Evolutionary conservation across 2,797 vertebrate species (phyloP), one percentile per base, ranked within the genome.

Genomic region (Propithecus perrieri): DNA sequence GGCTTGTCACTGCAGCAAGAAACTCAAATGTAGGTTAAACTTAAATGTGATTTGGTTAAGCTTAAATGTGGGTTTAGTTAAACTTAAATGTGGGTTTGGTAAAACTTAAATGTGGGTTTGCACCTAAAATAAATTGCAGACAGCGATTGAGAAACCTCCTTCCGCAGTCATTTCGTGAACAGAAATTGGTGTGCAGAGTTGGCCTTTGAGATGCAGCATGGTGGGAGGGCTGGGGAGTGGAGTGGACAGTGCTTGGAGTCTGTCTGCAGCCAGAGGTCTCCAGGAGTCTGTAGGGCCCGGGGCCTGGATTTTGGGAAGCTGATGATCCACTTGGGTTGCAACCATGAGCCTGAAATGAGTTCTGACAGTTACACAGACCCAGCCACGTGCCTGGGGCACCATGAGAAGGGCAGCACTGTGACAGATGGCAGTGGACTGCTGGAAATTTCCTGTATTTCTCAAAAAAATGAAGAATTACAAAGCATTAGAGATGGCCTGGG

Each of bases 91-190:
- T 57, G 22, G 55, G 55, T 26, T 57, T 57, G 22, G 22, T 57
- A 24, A 57, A 57, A 57, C 24, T 57, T 57, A 57, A 57, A 57
- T 57, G 57, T 12, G 57, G 26, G 11, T 59, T 59, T 80, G 61
- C 57, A 46, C 35, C 74, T 67, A 86, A 95, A 95, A 86, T 90
- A 88, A 94, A 93, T 94, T 48, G 26, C 48, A 86, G 69, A 50
- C 83, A 24, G 10, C 91, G 33, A 59, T 0, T 63, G 53, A 84
- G 80, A 91, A 79, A 22, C 24, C 18, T 72, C 89, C 83, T 95
- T 85, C 63, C 28, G 89, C 53, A 0, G 71, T 55, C 74, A 75
- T 48, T 87, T 41, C 80, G 46, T 55, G 41, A 80, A 63, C 67
- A 80, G 55, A 80, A 85, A 76, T 43, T 48, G 53, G 18, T 10